A percentile compares a stretch with the other conserved stretches of the same genome.
phyloP scores from a whole-genome alignment of 2,113 vertebrate genomes.

The Emydocephalus ijimae region DNA sequence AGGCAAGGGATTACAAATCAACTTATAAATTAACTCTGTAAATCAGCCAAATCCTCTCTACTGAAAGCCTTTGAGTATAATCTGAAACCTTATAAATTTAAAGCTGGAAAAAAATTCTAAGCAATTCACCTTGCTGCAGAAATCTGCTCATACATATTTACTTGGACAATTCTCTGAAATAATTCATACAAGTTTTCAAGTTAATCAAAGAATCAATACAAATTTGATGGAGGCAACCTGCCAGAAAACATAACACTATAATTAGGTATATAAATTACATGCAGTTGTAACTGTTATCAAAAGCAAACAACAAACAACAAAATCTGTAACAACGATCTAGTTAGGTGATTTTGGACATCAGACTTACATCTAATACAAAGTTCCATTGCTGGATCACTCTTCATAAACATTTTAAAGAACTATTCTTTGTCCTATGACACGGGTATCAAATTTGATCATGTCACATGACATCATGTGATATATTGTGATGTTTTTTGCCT shows the following conservation, averaged over 20 bases:
- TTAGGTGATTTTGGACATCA: not conserved
- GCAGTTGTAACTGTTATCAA: not conserved
- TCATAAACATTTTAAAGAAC: not conserved
- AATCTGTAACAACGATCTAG: not conserved
- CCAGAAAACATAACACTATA: constrained; percentile 32
- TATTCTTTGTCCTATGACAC: not conserved
- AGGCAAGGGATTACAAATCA: not conserved
- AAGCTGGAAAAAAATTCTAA: constrained; percentile 19
- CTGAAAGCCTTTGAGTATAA: constrained; percentile 20
- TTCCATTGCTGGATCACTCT: not conserved
- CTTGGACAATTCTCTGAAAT: not conserved
- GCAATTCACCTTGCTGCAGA: constrained; percentile 9
- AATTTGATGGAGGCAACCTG: not conserved
- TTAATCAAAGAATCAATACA: not conserved
- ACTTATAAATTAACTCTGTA: constrained; percentile 15
- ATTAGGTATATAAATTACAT: constrained; percentile 38
- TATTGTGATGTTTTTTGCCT: too few relatives aligned
- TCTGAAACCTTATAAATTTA: constrained; percentile 11
- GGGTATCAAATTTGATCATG: too few relatives aligned
- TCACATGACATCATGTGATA: too few relatives aligned
- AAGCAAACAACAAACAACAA: not conserved
- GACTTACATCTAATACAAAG: not conserved
- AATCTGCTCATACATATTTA: not conserved
- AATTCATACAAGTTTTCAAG: constrained; percentile 5
- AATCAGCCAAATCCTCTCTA: constrained; percentile 12